Percentiles rank a stretch among this genome's conserved stretches.
Conservation (phyloP, 2,888 invertebrate genomes). For the Drosophila cyrtoloma region DNA sequence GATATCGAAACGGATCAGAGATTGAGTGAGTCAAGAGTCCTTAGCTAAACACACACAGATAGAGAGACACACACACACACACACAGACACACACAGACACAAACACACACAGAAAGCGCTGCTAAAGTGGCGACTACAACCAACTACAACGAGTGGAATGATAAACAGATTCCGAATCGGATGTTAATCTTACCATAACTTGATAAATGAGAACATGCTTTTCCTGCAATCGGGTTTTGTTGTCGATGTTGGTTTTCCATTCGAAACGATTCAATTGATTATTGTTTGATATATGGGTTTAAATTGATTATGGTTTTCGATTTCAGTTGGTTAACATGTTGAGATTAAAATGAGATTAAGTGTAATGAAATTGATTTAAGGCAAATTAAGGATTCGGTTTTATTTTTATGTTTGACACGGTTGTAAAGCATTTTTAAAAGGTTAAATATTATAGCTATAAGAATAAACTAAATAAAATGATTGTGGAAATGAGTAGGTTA, state of each 20-base stretch:
- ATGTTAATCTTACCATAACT: constrained; percentile 90
- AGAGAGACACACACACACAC: constrained; percentile 12
- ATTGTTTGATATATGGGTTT: constrained; percentile 30
- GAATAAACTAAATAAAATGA: background rate
- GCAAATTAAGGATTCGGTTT: constrained; percentile 32
- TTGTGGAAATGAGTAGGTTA: background rate
- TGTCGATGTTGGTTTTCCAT: constrained; percentile 38
- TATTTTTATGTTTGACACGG: background rate
- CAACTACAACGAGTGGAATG: constrained; percentile 62
- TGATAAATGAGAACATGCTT: constrained; percentile 93
- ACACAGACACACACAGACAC: constrained; percentile 45
- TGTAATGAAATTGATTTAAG: constrained; percentile 46
- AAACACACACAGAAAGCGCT: constrained; percentile 53
- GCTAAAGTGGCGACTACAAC: constrained; percentile 62
- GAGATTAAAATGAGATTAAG: constrained; percentile 66
- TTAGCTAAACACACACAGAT: constrained; percentile 1
- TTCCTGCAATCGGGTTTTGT: constrained; percentile 86
- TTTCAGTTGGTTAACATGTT: constrained; percentile 37
- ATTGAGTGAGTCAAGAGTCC: background rate
- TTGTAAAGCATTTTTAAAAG: background rate
- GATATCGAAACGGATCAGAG: constrained; percentile 6
- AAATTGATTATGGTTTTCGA: constrained; percentile 25
- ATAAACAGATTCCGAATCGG: constrained; percentile 50
- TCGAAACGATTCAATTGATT: constrained; percentile 28
- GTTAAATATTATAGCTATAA: background rate